Conservation (phyloP, 2,113 vertebrate genomes). For the Octodon degus region DNA sequence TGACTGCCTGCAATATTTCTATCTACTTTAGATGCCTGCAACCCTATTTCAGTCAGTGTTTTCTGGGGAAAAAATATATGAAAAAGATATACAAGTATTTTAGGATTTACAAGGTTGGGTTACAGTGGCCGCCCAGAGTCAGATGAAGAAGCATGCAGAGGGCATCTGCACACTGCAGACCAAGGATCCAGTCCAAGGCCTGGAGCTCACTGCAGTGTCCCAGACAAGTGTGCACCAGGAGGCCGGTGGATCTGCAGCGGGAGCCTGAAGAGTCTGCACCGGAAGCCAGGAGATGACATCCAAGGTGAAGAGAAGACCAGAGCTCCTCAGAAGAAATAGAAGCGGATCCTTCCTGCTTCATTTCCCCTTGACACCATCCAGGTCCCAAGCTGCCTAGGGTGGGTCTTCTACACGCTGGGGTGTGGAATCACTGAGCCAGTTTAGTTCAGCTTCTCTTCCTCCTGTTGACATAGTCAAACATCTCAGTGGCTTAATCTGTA, state of each 20-base stretch:
- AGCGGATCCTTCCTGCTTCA: not conserved
- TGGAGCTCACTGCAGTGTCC: not conserved
- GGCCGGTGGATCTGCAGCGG: too few species aligned
- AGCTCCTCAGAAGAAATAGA: not conserved
- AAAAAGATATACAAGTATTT: not conserved
- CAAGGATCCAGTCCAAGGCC: not conserved
- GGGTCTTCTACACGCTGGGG: not conserved
- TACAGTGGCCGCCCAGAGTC: too few species aligned
- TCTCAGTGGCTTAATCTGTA: not conserved
- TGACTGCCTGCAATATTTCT: too few species aligned
- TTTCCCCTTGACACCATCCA: not conserved
- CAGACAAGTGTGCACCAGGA: too few species aligned
- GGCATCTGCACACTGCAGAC: not conserved
- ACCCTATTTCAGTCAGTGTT: not conserved
- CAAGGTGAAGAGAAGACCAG: not conserved
- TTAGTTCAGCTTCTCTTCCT: not conserved
- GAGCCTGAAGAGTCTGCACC: too few species aligned
- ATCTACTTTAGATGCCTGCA: too few species aligned
- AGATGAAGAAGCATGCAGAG: not conserved
- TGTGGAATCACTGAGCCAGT: not conserved
- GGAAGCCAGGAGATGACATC: not conserved
- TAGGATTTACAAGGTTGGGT: not conserved
- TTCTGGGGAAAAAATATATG: not conserved
- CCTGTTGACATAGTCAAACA: not conserved
- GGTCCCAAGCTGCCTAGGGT: too few species aligned